These are phyloP conservation scores for Benitochromis conjunctus DNA, from an alignment of 2,113 vertebrate species.

Conservation along the genomic window DNA sequence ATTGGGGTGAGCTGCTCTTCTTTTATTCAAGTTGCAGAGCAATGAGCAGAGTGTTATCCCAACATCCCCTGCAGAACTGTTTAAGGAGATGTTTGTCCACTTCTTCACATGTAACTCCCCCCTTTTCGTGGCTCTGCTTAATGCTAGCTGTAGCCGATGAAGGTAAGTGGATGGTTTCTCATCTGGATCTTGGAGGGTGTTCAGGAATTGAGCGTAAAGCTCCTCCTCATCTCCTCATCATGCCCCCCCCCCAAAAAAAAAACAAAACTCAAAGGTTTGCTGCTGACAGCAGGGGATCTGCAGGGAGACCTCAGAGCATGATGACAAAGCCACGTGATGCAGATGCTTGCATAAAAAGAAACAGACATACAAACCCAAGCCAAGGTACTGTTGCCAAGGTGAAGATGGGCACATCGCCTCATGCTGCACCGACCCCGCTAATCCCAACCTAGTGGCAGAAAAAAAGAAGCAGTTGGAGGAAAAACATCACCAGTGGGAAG, in stretches of 20 bases:
- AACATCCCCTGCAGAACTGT: not conserved
- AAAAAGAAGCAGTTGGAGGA: not conserved
- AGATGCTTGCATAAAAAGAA: not conserved
- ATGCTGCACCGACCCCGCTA: not conserved
- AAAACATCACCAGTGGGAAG: not conserved
- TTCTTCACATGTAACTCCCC: not conserved
- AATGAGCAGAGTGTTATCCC: accelerated
- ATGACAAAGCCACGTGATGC: not conserved
- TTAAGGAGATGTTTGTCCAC: not conserved
- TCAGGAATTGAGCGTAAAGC: not conserved
- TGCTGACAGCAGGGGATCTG: not conserved
- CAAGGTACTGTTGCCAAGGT: not conserved
- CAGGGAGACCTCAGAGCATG: not conserved
- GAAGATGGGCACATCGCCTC: not conserved
- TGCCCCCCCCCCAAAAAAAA: too few relatives aligned
- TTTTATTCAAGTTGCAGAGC: not conserved
- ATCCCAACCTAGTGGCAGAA: not conserved
- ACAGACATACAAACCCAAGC: not conserved
- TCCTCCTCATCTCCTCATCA: not conserved
- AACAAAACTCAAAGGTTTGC: too few relatives aligned
- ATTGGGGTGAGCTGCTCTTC: not conserved
- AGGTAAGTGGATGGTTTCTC: not conserved
- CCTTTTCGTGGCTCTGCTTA: not conserved
- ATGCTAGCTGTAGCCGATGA: not conserved
- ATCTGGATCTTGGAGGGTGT: not conserved